phyloP scores from a whole-genome alignment of 2,113 vertebrate species.

The Merops nubicus region DNA sequence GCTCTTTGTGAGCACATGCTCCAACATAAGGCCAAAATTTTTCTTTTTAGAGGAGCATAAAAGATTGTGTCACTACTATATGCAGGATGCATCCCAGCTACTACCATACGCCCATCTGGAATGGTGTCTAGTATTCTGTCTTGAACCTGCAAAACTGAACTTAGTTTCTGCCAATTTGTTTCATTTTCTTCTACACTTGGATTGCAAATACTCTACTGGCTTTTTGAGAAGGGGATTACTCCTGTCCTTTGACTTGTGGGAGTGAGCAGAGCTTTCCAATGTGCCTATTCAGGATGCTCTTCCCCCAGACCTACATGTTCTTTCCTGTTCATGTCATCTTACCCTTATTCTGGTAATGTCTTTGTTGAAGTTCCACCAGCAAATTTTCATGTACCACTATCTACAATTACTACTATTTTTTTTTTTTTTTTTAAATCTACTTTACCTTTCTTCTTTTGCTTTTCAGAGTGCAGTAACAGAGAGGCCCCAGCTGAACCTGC shows the following conservation, averaged over 20 bases:
- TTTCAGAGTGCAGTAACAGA: not conserved
- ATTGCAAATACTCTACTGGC: not conserved
- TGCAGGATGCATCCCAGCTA: not conserved
- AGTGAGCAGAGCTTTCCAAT: not conserved
- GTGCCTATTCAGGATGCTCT: accelerated
- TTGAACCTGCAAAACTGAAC: not conserved
- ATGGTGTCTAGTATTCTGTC: not conserved
- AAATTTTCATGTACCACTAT: not conserved
- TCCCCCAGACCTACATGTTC: not conserved
- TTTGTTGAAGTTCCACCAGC: not conserved
- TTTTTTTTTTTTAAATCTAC: not conserved
- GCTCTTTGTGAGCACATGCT: not conserved
- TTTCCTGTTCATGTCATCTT: not conserved
- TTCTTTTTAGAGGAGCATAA: not conserved
- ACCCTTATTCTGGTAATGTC: not conserved
- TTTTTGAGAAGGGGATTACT: not conserved
- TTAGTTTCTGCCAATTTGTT: not conserved
- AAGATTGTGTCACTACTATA: not conserved
- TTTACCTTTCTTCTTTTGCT: not conserved
- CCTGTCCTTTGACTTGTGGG: not conserved
- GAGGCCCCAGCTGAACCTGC: not conserved
- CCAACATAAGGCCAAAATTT: not conserved
- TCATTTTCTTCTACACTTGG: not conserved
- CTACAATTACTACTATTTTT: not conserved
- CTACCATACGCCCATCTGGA: accelerated